A percentile compares a stretch with the other conserved stretches of the same genome.
Conservation (phyloP, 1,140 invertebrate species). For the Aphidius gifuensis region DNA sequence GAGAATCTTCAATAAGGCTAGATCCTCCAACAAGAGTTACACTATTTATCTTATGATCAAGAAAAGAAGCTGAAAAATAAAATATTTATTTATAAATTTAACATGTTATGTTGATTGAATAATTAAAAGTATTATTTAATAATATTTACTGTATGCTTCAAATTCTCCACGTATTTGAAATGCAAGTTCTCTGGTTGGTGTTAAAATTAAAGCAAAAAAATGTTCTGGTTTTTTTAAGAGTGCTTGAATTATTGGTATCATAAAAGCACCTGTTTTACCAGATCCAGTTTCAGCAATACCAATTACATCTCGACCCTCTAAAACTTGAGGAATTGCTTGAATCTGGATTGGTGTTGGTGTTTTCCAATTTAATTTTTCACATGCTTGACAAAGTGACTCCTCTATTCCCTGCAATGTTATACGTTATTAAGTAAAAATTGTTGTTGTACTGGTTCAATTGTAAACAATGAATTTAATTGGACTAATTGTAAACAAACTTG, state of each 20-base stretch:
- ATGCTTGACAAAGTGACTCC: too few relatives aligned
- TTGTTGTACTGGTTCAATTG: too few relatives aligned
- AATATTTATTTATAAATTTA: slow-evolving; percentile 56
- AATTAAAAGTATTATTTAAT: too few relatives aligned
- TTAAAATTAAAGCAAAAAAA: slow-evolving; percentile 69
- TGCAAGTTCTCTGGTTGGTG: slow-evolving; percentile 86
- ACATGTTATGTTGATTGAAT: too few relatives aligned
- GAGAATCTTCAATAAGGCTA: slow-evolving; percentile 62
- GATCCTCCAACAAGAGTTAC: slow-evolving; percentile 83
- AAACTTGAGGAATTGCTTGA: slow-evolving; percentile 80
- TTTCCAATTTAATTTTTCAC: slow-evolving; percentile 71
- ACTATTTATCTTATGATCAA: slow-evolving; percentile 68
- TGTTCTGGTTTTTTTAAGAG: slow-evolving; percentile 62
- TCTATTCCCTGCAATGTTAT: too few relatives aligned
- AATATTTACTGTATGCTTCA: slow-evolving; percentile 71
- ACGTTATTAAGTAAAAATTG: too few relatives aligned
- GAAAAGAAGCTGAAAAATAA: too few relatives aligned
- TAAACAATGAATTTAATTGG: too few relatives aligned
- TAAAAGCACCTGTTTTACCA: slow-evolving; percentile 93
- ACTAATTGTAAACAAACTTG: too few relatives aligned
- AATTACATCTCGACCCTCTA: slow-evolving; percentile 83
- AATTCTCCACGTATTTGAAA: slow-evolving; percentile 86
- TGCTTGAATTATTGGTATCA: slow-evolving; percentile 82
- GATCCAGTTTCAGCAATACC: slow-evolving; percentile 97
- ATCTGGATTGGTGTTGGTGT: slow-evolving; percentile 94